Base-by-base conservation (phyloP, 2,797 vertebrate species). In the Typhlichthys eigenmanni region DNA sequence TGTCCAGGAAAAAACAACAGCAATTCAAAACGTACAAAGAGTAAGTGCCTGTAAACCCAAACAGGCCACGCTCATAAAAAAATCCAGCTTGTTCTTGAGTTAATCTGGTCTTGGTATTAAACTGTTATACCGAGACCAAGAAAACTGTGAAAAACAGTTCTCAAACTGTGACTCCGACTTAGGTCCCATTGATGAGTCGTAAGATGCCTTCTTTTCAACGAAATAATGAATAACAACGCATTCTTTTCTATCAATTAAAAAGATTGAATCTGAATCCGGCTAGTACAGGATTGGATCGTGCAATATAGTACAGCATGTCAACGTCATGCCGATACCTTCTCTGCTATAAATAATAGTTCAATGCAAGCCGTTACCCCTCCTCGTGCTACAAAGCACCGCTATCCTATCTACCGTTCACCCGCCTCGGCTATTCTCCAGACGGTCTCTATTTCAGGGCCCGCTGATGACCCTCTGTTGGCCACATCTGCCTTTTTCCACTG, bases 401-500 rank as follows among this genome's bases (percentile, higher is more conserved):
- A 50, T 54, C 58, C 53, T 49, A 56, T 29, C 24, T 29, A 58
- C 66, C 10, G 68, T 74, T 85, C 85, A 92, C 87, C 88, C 89
- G 87, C 80, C 62, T 64, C 65, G 75, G 68, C 75, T 79, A 71
- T 85, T 88, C 85, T 85, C 83, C 24, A 87, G 84, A 82, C 79
- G 66, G 76, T 66, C 75, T 88, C 87, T 86, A 85, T 88, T 88
- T 85, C 79, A 84, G 80, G 85, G 78, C 80, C 77, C 68, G 82
- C 73, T 81, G 83, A 86, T 83, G 88, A 88, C 84, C 90, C 85
- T 58, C 65, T 84, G 82, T 91, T 91, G 90, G 87, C 90, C 75
- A 79, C 79, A 74, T 82, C 55, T 79, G 62, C 71, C 71, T 89
- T 91, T 91, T 92, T 91, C 90, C 90, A 91, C 86, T 88, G 82